Evolutionary conservation across 2,888 invertebrate species (phyloP).

Genomic region (Drosophila birchii): DNA sequence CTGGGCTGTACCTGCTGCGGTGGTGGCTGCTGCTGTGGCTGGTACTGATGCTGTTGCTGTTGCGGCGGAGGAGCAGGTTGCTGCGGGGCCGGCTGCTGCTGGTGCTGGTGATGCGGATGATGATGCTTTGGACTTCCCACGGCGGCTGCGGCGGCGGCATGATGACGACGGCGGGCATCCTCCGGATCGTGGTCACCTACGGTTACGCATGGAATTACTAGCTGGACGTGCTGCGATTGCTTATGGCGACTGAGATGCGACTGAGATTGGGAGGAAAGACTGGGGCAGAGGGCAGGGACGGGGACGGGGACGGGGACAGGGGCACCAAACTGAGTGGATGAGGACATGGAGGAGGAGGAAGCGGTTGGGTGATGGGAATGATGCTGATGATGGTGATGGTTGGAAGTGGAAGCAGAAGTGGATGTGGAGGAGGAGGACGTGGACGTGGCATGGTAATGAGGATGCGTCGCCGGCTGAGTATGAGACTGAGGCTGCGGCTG

Average conservation of each 20-base stretch:
- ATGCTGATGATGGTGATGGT: constrained; percentile 66
- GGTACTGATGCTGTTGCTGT: constrained; percentile 50
- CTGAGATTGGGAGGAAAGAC: constrained; percentile 34
- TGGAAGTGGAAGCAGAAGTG: constrained; percentile 84
- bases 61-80: constrained; percentile 53
- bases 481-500: constrained; percentile 25
- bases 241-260: constrained; percentile 77
- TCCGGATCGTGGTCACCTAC: constrained; percentile 90
- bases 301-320: constrained; percentile 23
- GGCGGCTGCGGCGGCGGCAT: constrained; percentile 66
- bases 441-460: constrained; percentile 42
- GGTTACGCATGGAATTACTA: constrained; percentile 92
- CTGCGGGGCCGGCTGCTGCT: constrained; percentile 60
- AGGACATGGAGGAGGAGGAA: constrained; percentile 30
- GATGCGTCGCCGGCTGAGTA: constrained; percentile 35
- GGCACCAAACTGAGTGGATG: constrained; percentile 24
- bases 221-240: constrained; percentile 86
- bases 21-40: constrained; percentile 45
- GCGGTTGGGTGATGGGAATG: constrained; percentile 38
- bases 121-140: constrained; percentile 76
- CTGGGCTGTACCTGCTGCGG: constrained; percentile 66
- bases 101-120: constrained; percentile 74
- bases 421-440: constrained; percentile 36
- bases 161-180: constrained; percentile 86
- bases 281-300: constrained; percentile 34